Evolutionary conservation across 2,888 invertebrate species (phyloP).

Genomic region (Terebella lapidaria): DNA sequence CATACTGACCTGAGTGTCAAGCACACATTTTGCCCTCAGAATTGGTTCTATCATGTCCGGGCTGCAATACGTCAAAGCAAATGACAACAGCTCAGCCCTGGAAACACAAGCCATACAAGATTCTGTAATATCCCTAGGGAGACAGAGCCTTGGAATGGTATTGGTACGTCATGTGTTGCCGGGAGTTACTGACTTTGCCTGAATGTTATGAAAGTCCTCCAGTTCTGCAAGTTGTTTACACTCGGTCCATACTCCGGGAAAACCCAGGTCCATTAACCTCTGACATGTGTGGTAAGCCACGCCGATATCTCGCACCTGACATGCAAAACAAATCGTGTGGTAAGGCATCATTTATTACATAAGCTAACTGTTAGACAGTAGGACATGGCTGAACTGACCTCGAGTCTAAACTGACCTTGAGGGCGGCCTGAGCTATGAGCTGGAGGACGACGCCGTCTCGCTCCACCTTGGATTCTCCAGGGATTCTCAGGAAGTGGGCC

Average conservation of each 20-base stretch:
- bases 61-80: conserved; percentile 55
- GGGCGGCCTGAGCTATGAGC: conserved; percentile 58
- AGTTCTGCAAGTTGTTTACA: conserved; percentile 57
- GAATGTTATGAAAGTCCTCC: conserved; percentile 54
- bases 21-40: conserved; percentile 39
- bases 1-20: conserved; percentile 40
- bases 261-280: conserved; percentile 56
- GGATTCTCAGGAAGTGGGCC: conserved; percentile 62
- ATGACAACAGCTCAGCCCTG: conserved; percentile 52
- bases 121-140: not conserved
- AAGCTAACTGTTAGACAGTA: no score
- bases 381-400: no score
- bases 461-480: conserved; percentile 56
- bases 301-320: conserved; percentile 49
- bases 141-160: not conserved
- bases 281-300: conserved; percentile 56
- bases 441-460: conserved; percentile 58
- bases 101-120: not conserved
- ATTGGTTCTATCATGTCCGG: conserved; percentile 52
- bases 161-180: not conserved
- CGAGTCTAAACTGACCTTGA: conserved; percentile 50
- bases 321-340: no score
- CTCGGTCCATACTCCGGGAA: conserved; percentile 58
- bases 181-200: conserved; percentile 40
- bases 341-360: not conserved